Conservation (phyloP, 2,113 vertebrate species). For the Psophia crepitans region DNA sequence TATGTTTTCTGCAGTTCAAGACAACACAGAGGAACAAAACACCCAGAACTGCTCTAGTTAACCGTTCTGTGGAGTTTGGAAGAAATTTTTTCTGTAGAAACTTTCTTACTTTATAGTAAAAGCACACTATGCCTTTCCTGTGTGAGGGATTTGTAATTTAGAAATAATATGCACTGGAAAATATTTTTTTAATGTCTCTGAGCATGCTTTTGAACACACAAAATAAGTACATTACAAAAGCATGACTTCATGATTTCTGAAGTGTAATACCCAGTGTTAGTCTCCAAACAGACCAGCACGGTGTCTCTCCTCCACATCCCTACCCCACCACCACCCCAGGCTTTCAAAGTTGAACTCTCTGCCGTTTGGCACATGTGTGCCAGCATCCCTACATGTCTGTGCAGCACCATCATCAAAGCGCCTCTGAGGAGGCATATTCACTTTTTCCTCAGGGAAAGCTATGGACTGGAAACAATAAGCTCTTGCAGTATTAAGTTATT, state of each 20-base stretch:
- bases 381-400: neutral
- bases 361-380: neutral
- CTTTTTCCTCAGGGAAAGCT: neutral
- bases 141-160: neutral
- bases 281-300: neutral
- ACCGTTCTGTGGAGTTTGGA: neutral
- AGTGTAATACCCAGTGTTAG: neutral
- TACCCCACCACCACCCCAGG: neutral
- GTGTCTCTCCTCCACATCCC: neutral
- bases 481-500: neutral
- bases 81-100: too few species aligned
- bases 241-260: neutral
- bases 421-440: neutral
- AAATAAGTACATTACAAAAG: neutral
- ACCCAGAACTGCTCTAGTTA: neutral
- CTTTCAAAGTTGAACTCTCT: accelerated
- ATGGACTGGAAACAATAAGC: neutral
- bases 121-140: neutral
- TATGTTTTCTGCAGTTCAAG: neutral
- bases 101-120: neutral
- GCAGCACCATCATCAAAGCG: neutral
- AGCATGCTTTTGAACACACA: neutral
- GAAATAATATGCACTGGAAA: neutral
- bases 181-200: neutral
- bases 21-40: neutral